phyloP scores from a whole-genome alignment of 2,888 invertebrate species.

The Ceratothoa steindachneri region DNA sequence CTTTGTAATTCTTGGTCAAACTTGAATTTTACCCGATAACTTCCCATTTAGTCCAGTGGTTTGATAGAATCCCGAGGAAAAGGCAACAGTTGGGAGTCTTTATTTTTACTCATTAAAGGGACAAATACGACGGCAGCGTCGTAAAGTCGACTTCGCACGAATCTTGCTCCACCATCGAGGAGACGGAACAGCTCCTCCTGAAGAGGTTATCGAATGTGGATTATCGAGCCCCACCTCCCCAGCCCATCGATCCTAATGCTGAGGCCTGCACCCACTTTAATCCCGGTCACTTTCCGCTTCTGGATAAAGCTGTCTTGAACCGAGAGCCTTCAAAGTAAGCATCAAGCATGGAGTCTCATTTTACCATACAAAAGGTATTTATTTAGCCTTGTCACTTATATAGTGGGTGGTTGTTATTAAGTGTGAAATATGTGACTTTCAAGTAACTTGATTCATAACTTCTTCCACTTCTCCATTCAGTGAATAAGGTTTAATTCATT shows the following conservation, averaged over 20 bases:
- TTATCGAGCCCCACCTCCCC: slow-evolving; percentile 76
- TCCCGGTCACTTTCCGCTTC: slow-evolving; percentile 70
- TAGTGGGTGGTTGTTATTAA: too few relatives aligned
- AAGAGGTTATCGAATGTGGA: slow-evolving; percentile 67
- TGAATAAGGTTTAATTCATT: too few relatives aligned
- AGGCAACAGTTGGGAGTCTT: background rate
- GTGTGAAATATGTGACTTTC: too few relatives aligned
- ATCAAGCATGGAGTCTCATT: slow-evolving; percentile 46
- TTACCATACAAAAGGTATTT: too few relatives aligned
- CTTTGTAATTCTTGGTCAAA: too few relatives aligned
- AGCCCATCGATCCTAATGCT: slow-evolving; percentile 63
- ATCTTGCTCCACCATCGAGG: slow-evolving; percentile 64
- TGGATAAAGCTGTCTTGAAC: slow-evolving; percentile 64
- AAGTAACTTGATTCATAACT: too few relatives aligned
- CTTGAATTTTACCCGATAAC: too few relatives aligned
- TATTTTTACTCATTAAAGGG: slow-evolving; percentile 48
- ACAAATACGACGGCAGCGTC: slow-evolving; percentile 64
- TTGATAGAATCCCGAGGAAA: too few relatives aligned
- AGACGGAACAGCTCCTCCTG: slow-evolving; percentile 63
- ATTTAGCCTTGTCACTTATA: too few relatives aligned
- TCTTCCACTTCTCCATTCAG: too few relatives aligned
- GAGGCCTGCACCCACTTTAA: slow-evolving; percentile 48
- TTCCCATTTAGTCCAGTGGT: too few relatives aligned
- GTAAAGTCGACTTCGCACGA: slow-evolving; percentile 71
- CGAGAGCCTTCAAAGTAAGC: slow-evolving; percentile 49